phyloP scores from a whole-genome alignment of 1,140 invertebrate species.

The Nomia melanderi region DNA sequence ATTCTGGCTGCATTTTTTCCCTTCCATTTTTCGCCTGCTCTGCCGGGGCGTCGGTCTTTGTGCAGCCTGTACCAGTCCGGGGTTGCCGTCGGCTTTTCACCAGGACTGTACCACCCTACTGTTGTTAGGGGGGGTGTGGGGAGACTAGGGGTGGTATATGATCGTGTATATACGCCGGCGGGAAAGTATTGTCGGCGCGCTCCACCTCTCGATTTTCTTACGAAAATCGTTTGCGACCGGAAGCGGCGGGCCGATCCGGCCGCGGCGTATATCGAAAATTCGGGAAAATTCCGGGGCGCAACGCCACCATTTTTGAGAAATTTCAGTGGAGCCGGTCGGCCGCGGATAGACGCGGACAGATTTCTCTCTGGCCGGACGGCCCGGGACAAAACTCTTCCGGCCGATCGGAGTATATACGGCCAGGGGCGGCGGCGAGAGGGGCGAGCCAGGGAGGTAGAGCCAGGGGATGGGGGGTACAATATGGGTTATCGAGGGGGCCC shows the following conservation, averaged over 20 bases:
- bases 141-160: slow-evolving; percentile 82
- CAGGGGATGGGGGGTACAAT: slow-evolving; percentile 78
- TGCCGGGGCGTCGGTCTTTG: slow-evolving; percentile 57
- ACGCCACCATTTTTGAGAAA: slow-evolving; percentile 77
- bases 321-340: slow-evolving; percentile 56
- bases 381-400: slow-evolving; percentile 77
- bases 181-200: slow-evolving; percentile 80
- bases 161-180: slow-evolving; percentile 80
- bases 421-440: slow-evolving; percentile 75
- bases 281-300: slow-evolving; percentile 66
- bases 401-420: slow-evolving; percentile 79
- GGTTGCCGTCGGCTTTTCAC: slow-evolving; percentile 70
- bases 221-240: slow-evolving; percentile 69
- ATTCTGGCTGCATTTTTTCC: background rate
- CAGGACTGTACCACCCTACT: slow-evolving; percentile 79
- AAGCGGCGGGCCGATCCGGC: slow-evolving; percentile 13
- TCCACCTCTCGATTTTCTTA: slow-evolving; percentile 77
- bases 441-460: slow-evolving; percentile 57
- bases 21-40: slow-evolving; percentile 57
- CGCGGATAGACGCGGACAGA: slow-evolving; percentile 56
- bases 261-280: slow-evolving; percentile 70
- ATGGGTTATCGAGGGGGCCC: slow-evolving; percentile 81
- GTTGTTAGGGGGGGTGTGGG: slow-evolving; percentile 78
- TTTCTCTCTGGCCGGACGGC: slow-evolving; percentile 72
- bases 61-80: slow-evolving; percentile 67